phyloP scores from a whole-genome alignment of 2,888 invertebrate species.

The Thereva nobilitata region DNA sequence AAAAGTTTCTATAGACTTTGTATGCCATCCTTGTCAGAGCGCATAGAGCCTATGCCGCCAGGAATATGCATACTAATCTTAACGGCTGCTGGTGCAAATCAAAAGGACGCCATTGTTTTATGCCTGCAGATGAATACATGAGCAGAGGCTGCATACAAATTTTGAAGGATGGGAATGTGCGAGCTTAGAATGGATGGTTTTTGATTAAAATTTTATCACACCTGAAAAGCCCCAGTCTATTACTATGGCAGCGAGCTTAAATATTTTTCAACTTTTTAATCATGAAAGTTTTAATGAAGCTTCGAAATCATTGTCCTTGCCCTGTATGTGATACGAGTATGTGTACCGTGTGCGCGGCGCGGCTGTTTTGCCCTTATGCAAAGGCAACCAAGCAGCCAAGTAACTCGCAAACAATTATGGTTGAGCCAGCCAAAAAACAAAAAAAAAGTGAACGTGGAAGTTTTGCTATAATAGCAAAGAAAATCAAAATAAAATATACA shows the following conservation, averaged over 20 bases:
- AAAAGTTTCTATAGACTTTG: slow-evolving; percentile 23
- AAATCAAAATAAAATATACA: too few species aligned
- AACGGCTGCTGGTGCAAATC: slow-evolving; percentile 15
- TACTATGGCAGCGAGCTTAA: slow-evolving; percentile 7
- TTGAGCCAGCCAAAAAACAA: too few species aligned
- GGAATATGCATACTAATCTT: not conserved
- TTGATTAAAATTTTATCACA: slow-evolving; percentile 21
- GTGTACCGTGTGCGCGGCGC: not conserved
- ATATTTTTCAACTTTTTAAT: slow-evolving; percentile 18
- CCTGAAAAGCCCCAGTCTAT: slow-evolving; percentile 5
- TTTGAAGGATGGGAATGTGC: slow-evolving; percentile 4
- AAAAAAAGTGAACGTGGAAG: too few species aligned
- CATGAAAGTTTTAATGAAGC: slow-evolving; percentile 15
- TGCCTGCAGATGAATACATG: slow-evolving; percentile 27
- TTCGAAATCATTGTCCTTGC: slow-evolving; percentile 18
- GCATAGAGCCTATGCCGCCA: slow-evolving; percentile 2
- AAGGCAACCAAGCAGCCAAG: not conserved
- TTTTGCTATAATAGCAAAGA: too few species aligned
- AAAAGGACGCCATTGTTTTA: slow-evolving; percentile 26
- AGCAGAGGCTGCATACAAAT: slow-evolving; percentile 16
- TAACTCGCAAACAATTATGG: too few species aligned
- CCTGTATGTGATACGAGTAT: slow-evolving; percentile 5
- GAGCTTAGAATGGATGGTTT: not conserved
- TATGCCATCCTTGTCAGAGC: not conserved
- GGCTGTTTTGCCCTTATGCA: not conserved